Evolutionary conservation across 2,113 vertebrate genomes (phyloP).

Genomic region (Macrotis lagotis): DNA sequence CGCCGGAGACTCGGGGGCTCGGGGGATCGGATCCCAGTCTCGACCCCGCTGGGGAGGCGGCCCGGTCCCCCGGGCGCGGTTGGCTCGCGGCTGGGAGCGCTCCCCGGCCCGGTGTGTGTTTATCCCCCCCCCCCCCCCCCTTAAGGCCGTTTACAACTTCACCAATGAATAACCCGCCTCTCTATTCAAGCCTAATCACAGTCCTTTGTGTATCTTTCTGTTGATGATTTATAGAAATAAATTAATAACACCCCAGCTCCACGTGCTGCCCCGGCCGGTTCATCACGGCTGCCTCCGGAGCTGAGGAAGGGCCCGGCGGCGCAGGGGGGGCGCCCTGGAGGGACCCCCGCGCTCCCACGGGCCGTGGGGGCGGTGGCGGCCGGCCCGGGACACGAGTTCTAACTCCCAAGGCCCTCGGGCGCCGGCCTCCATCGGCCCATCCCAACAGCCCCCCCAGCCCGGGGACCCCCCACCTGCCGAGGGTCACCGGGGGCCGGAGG

Average conservation of each 20-base stretch:
- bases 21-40: background rate
- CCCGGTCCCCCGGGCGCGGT: slow-evolving; percentile 9
- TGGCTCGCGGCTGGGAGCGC: background rate
- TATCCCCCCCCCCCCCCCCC: slow-evolving; percentile 63
- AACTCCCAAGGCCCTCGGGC: background rate
- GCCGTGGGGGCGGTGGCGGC: background rate
- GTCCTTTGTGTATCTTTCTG: slow-evolving; percentile 95
- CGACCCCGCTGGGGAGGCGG: too few species aligned
- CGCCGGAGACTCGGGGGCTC: too few species aligned
- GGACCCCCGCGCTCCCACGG: background rate
- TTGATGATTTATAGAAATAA: slow-evolving; percentile 99
- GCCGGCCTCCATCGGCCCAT: too few species aligned
- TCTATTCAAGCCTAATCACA: slow-evolving; percentile 91
- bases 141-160: slow-evolving; percentile 90
- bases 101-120: slow-evolving; percentile 70
- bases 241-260: slow-evolving; percentile 94
- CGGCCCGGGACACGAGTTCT: background rate
- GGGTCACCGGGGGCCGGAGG: background rate
- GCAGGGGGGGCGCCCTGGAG: slow-evolving; percentile 55
- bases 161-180: slow-evolving; percentile 95
- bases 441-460: background rate
- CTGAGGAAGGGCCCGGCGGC: slow-evolving; percentile 6
- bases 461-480: background rate
- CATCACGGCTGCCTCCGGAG: slow-evolving; percentile 49
- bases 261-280: slow-evolving; percentile 90